Conservation (phyloP, 1,140 invertebrate genomes). For the Drosophila melanica region DNA sequence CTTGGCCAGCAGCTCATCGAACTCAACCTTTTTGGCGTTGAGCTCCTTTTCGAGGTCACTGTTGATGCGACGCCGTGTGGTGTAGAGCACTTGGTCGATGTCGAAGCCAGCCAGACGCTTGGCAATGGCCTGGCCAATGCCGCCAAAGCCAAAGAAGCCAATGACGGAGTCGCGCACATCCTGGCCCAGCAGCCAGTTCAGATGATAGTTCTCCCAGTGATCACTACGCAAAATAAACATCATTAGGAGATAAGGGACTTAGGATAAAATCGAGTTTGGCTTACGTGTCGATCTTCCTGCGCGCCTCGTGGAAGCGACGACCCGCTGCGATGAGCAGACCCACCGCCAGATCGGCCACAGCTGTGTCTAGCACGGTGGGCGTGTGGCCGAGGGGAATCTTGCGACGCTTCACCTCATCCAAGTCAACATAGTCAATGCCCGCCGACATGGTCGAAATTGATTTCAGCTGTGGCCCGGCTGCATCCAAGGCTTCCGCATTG, state of each 20-base stretch:
- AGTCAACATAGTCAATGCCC: constrained; percentile 91
- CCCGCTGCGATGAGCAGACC: constrained; percentile 78
- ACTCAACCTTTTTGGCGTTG: constrained; percentile 89
- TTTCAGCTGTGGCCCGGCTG: constrained; percentile 90
- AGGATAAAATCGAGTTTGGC: constrained; percentile 46
- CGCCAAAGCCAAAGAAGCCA: constrained; percentile 94
- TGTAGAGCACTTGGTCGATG: constrained; percentile 89
- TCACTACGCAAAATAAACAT: constrained; percentile 86
- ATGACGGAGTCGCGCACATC: constrained; percentile 91
- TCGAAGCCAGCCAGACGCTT: constrained; percentile 90
- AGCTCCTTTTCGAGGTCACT: constrained; percentile 87
- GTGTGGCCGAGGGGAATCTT: constrained; percentile 93
- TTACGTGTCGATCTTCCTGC: constrained; percentile 75
- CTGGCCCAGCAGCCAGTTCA: constrained; percentile 94
- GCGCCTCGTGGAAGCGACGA: constrained; percentile 93
- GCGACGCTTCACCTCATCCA: constrained; percentile 88
- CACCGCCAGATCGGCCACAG: constrained; percentile 95
- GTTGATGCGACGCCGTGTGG: constrained; percentile 87
- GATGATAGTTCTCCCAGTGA: constrained; percentile 93
- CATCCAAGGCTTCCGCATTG: constrained; percentile 89
- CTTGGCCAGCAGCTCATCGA: constrained; percentile 88
- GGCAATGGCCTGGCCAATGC: constrained; percentile 91
- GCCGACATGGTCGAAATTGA: constrained; percentile 96
- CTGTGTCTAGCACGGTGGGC: constrained; percentile 94
- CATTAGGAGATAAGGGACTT: accelerated